Percentiles rank a stretch among this genome's conserved stretches.
phyloP scores from a whole-genome alignment of 2,797 vertebrate genomes.

The Cuculus canorus region DNA sequence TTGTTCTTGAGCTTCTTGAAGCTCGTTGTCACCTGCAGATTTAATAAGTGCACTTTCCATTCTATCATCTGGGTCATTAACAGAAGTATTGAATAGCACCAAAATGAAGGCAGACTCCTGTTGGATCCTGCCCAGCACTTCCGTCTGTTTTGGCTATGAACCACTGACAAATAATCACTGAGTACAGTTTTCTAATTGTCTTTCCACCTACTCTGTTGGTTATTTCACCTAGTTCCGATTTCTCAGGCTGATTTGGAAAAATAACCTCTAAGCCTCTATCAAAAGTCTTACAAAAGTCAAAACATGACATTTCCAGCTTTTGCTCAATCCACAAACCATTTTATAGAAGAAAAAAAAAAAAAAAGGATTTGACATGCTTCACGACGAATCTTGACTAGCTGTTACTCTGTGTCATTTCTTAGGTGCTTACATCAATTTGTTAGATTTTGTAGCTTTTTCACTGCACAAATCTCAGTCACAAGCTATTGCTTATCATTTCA shows the following conservation, averaged over 20 bases:
- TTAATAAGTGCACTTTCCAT: conserved; percentile 57
- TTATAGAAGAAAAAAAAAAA: not conserved
- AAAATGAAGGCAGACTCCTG: not conserved
- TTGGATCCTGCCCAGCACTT: conserved; percentile 9
- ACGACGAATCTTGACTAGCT: not conserved
- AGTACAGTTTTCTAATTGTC: not conserved
- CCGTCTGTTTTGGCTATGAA: not conserved
- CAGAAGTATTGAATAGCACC: conserved; percentile 8
- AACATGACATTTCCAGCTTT: not conserved
- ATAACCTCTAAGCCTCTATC: not conserved
- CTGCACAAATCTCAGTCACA: not conserved
- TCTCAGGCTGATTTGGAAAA: not conserved
- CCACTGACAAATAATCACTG: not conserved
- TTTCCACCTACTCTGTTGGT: not conserved
- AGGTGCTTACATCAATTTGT: not conserved
- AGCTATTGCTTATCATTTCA: not conserved
- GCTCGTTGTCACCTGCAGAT: conserved; percentile 52
- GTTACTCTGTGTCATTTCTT: not conserved
- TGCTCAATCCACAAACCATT: not conserved
- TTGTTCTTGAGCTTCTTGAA: conserved; percentile 33
- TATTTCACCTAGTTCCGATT: not conserved
- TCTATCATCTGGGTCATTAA: conserved; percentile 38
- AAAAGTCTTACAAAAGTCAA: not conserved
- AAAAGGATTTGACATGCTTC: not conserved
- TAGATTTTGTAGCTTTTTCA: not conserved